These are phyloP conservation scores for Apeira syringaria DNA, from an alignment of 2,888 invertebrate species.

Conservation along the genomic window DNA sequence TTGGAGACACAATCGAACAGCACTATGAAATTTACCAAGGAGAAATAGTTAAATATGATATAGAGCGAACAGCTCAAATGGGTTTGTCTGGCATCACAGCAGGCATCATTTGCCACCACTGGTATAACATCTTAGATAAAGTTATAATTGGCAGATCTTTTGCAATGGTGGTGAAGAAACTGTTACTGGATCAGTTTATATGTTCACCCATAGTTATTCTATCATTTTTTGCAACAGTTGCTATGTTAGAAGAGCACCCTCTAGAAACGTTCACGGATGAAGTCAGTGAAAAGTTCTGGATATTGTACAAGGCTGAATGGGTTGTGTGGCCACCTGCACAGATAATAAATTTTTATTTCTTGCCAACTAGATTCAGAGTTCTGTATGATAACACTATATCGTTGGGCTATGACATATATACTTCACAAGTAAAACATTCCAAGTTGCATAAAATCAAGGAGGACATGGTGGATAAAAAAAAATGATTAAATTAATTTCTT, in stretches of 20 bases:
- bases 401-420: slow-evolving; percentile 93
- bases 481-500: slow-evolving; percentile 8
- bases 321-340: slow-evolving; percentile 97
- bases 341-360: slow-evolving; percentile 94
- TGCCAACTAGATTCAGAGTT: slow-evolving; percentile 92
- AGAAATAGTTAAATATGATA: slow-evolving; percentile 82
- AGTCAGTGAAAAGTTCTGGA: slow-evolving; percentile 88
- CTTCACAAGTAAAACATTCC: slow-evolving; percentile 90
- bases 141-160: slow-evolving; percentile 87
- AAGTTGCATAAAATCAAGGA: slow-evolving; percentile 35
- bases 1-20: slow-evolving; percentile 92
- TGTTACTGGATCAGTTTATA: slow-evolving; percentile 91
- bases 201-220: slow-evolving; percentile 92
- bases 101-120: slow-evolving; percentile 92
- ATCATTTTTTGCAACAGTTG: slow-evolving; percentile 90
- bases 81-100: slow-evolving; percentile 89
- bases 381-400: slow-evolving; percentile 94
- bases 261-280: slow-evolving; percentile 86
- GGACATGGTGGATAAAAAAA: slow-evolving; percentile 1
- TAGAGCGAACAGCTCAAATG: slow-evolving; percentile 88
- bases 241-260: slow-evolving; percentile 86
- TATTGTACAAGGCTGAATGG: slow-evolving; percentile 94
- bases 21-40: slow-evolving; percentile 86
- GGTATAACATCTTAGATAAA: slow-evolving; percentile 91
- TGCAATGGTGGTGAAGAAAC: slow-evolving; percentile 88